Percentiles rank a stretch among this genome's conserved stretches.
Evolutionary conservation across 2,888 invertebrate species (phyloP).

Genomic region (Lampropteryx suffumata): DNA sequence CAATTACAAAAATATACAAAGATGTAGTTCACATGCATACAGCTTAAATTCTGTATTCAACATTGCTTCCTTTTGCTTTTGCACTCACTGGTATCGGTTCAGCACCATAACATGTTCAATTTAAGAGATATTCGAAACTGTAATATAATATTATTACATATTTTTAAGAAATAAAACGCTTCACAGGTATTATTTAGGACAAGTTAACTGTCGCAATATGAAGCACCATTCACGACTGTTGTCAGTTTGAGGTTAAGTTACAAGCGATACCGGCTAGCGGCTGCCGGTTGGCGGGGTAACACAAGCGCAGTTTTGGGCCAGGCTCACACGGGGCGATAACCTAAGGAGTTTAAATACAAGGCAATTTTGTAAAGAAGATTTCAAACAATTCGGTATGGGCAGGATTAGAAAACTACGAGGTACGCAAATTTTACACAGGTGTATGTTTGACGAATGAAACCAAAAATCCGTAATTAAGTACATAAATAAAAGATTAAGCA

Average conservation of each 20-base stretch:
- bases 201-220: slow-evolving; percentile 68
- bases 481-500: no score
- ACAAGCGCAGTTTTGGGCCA: slow-evolving; percentile 56
- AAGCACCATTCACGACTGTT: slow-evolving; percentile 77
- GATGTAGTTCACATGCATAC: slow-evolving; percentile 40
- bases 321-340: slow-evolving; percentile 62
- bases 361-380: no score
- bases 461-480: no score
- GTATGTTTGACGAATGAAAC: no score
- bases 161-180: slow-evolving; percentile 2
- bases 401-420: no score
- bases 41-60: slow-evolving; percentile 32
- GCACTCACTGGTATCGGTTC: slow-evolving; percentile 42
- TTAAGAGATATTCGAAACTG: not conserved
- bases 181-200: slow-evolving; percentile 44
- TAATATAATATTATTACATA: not conserved
- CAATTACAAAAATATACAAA: slow-evolving; percentile 38
- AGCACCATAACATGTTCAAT: slow-evolving; percentile 31
- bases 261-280: slow-evolving; percentile 76
- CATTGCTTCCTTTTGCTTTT: slow-evolving; percentile 39
- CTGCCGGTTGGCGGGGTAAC: slow-evolving; percentile 67
- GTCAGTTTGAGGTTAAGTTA: slow-evolving; percentile 82
- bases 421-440: no score
- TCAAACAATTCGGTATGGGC: no score
- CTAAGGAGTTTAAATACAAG: not conserved